Evolutionary conservation across 2,888 invertebrate species (phyloP), one percentile per base, ranked within the genome.

Genomic region (Plebejus anna): DNA sequence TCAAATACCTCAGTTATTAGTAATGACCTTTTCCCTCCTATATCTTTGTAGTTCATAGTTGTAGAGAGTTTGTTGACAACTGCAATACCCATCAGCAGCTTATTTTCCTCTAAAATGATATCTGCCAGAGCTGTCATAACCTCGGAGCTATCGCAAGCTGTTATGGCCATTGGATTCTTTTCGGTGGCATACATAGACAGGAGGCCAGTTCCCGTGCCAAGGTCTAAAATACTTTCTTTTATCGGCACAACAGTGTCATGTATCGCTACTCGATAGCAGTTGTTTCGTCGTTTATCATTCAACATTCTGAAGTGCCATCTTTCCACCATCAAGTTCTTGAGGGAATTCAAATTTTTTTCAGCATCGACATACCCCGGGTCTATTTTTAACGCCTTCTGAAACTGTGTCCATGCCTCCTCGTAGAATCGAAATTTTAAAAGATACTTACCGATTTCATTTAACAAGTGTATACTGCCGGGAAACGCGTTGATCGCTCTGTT

Each of bases 261-360:
- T 79, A 97, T 96, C 0, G 97, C 97, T 76, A 89, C 85, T 76
- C 91, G 90, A 84, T 96, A 98, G 0, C 95, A 94, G 77, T 92
- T 85, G 88, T 98, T 97, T 70, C 97, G 92, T 28, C 88, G 85
- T 78, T 88, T 90, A 85, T 97, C 97, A 89, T 97, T 98, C 42
- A 97, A 87, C 97, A 97, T 97, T 78, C 96, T 91, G 86, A 96
- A 97, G 87, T 97, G 97, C 97, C 97, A 97, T 75, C 97, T 90
- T 79, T 96, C 96, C 70, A 97, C 94, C 78, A 96, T 89, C 79
- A 95, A 89, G 85, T 96, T 96, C 82, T 95, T 96, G 0, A 96
- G 90, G 79, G 96, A 96, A 84, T 96, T 95, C 28, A 96, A 88
- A 85, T 96, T 96, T 84, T 95, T 95, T 82, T 96, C 95, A 16